These are phyloP conservation scores for Laticauda laticaudata DNA, from an alignment of 2,113 vertebrate genomes.

Conservation along the genomic window DNA sequence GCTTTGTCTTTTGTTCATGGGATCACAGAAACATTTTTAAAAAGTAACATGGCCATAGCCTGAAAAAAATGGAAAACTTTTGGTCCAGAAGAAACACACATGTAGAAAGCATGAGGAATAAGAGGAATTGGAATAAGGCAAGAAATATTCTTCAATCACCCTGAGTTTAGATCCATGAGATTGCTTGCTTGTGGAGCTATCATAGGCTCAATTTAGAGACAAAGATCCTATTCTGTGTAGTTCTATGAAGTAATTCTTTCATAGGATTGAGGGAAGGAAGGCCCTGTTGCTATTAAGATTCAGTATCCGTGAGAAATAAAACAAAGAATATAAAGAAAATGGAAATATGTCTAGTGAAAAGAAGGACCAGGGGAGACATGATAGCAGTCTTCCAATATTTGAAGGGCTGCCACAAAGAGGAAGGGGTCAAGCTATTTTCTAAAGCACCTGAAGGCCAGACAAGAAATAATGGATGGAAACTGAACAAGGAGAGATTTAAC, in stretches of 20 bases:
- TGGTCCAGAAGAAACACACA: not conserved
- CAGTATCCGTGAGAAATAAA: not conserved
- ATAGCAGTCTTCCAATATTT: too few relatives aligned
- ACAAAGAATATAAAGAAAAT: not conserved
- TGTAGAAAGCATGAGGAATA: not conserved
- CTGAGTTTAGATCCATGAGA: not conserved
- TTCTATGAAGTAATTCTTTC: not conserved
- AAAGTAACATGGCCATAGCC: not conserved
- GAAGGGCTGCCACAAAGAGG: too few relatives aligned
- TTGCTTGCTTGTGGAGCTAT: not conserved
- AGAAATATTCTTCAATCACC: not conserved
- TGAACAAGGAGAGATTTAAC: too few relatives aligned
- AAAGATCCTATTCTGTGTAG: not conserved
- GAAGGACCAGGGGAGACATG: too few relatives aligned
- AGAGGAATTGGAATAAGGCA: not conserved
- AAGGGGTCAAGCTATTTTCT: too few relatives aligned
- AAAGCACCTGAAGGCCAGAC: too few relatives aligned
- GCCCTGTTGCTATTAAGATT: not conserved
- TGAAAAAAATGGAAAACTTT: not conserved
- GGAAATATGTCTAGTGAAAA: not conserved
- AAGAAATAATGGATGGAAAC: too few relatives aligned
- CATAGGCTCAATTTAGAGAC: not conserved
- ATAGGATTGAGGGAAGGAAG: not conserved
- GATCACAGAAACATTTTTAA: not conserved
- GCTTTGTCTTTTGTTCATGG: not conserved